Evolutionary conservation across 2,113 vertebrate genomes (phyloP).

Genomic region (Arothron firmamentum): DNA sequence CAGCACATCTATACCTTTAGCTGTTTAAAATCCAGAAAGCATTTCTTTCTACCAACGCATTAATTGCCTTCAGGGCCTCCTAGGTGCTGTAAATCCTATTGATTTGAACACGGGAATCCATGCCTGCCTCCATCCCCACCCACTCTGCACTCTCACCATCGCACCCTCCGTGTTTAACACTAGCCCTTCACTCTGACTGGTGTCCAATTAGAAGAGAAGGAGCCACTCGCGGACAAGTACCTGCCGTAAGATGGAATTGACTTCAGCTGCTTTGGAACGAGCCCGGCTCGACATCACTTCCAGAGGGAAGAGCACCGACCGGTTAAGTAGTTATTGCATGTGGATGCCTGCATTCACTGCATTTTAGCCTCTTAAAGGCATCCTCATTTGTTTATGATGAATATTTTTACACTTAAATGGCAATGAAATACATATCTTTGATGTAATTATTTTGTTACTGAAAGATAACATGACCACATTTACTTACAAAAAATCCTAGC

Average conservation of each 20-base stretch:
- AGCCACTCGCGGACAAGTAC: background rate
- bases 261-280: background rate
- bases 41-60: constrained; percentile 1
- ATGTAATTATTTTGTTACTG: no score
- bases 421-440: no score
- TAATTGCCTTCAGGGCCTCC: constrained; percentile 45
- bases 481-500: no score
- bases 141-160: background rate
- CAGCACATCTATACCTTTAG: background rate
- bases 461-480: no score
- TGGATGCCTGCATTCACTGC: background rate
- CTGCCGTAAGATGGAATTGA: background rate
- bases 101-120: constrained; percentile 22
- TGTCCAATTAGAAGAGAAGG: constrained; percentile 41
- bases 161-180: no score
- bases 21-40: background rate
- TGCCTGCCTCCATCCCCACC: background rate
- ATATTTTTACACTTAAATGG: no score
- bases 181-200: constrained; percentile 31
- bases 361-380: no score
- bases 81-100: constrained; percentile 18
- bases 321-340: background rate
- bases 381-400: no score
- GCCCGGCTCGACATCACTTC: background rate
- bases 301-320: background rate